Base-by-base conservation (phyloP, 2,888 invertebrate genomes). In the Linhomoeus sp. region DNA sequence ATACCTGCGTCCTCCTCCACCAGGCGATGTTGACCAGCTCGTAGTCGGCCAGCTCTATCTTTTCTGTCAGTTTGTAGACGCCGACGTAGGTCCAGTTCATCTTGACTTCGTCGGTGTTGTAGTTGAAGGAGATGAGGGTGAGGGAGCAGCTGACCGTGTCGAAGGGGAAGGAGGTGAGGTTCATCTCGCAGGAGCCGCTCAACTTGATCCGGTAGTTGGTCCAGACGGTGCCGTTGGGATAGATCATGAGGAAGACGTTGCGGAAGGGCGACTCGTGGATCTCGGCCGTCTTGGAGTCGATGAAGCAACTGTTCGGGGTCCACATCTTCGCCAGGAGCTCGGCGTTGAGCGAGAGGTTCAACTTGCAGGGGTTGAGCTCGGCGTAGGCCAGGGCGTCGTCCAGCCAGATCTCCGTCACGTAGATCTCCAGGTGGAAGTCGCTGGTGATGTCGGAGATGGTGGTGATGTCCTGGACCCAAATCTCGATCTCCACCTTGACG, bases 21-120 rank as follows among this genome's bases (percentile, higher is more conserved):
- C 23, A 20, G 23, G 23, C 26, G 24, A 41, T 41, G 15, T 22
- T 33, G 5, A 2, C 33, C 19, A 41, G 25, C 14, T 17, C 23
- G 45, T 63, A 63, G 46, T 63, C 63, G 20, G 63, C 63, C 46
- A 63, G 45, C 44, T 64, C 62, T 52, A 63, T 63, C 43, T 63
- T 58, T 33, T 61, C 61, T 23, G 58, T 45, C 58, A 63, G 62
- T 45, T 54, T 58, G 19, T 53, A 51, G 14, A 63, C 63, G 3
- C 60, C 61, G 12, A 55, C 47, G 7, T 54, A 41, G 14, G 57
- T 53, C 62, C 62, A 62, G 12, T 52, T 42, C 62, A 62, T 62
- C 45, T 58, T 52, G 19, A 62, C 62, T 45, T 63, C 63, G 44
- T 63, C 62, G 5, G 62, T 63, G 50, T 63, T 63, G 53, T 63